Evolutionary conservation across 2,888 invertebrate species (phyloP).

Genomic region (Chouioia cunea): DNA sequence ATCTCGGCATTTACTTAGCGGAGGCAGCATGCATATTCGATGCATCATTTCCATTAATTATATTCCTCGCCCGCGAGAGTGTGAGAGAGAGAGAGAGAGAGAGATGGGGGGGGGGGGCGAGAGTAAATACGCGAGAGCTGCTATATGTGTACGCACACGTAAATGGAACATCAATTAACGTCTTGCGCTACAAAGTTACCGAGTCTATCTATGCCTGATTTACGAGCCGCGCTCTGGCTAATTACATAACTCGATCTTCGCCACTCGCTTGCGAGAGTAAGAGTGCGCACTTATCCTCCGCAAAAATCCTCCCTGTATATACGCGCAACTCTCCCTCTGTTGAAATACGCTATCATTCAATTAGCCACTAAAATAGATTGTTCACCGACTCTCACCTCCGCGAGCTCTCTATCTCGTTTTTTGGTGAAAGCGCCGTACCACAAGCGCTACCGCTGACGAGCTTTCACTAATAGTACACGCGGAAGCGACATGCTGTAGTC

Average conservation of each 20-base stretch:
- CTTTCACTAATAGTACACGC: background rate
- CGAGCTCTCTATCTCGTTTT: constrained; percentile 56
- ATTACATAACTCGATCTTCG: constrained; percentile 34
- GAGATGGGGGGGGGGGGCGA: background rate
- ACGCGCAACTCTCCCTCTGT: background rate
- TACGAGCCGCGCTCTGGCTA: constrained; percentile 28
- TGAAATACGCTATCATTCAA: constrained; percentile 19
- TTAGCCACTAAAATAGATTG: constrained; percentile 49
- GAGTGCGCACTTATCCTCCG: no score
- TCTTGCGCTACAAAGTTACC: constrained; percentile 13
- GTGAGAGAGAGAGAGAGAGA: background rate
- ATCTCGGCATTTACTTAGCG: no score
- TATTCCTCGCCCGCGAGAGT: background rate
- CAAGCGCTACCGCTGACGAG: constrained; percentile 50
- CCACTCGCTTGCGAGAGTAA: no score
- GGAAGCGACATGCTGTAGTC: background rate
- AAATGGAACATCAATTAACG: constrained; percentile 40
- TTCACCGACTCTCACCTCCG: constrained; percentile 68
- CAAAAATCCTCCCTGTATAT: background rate
- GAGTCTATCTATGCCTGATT: constrained; percentile 32
- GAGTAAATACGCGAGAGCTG: constrained; percentile 20
- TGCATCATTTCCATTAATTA: constrained; percentile 28
- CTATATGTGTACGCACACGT: constrained; percentile 4
- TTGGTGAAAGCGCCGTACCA: constrained; percentile 54
- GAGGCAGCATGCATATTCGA: background rate